These are phyloP conservation scores for Spea multiplicata DNA, from an alignment of 2,113 vertebrate genomes.

Conservation along the genomic window DNA sequence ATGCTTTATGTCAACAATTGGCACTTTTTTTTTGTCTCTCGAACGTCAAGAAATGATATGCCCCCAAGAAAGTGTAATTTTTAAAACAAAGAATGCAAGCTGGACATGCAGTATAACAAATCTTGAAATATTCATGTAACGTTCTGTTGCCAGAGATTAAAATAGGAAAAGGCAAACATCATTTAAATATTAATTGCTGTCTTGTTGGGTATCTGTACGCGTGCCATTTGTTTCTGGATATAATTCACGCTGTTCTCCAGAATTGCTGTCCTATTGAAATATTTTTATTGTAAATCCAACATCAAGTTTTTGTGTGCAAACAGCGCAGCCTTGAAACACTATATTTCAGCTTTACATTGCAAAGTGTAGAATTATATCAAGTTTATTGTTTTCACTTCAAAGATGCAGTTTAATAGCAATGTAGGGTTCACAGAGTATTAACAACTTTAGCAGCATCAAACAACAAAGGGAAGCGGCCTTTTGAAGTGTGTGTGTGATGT, in stretches of 20 bases:
- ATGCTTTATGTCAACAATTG: background rate
- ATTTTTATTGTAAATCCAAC: no score
- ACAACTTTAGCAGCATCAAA: no score
- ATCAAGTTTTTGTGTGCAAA: no score
- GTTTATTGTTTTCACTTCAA: no score
- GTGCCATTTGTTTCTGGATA: background rate
- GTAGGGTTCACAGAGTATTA: no score
- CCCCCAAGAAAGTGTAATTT: background rate
- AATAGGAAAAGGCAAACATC: background rate
- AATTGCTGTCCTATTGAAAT: background rate
- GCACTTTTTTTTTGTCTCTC: background rate
- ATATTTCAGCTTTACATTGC: no score
- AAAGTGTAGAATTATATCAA: no score
- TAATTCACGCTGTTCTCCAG: background rate
- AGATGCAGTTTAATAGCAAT: no score
- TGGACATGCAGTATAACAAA: background rate
- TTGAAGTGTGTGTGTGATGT: no score
- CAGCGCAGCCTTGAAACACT: no score
- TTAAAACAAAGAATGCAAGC: background rate
- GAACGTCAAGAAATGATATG: background rate
- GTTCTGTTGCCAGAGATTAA: background rate
- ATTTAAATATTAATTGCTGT: background rate
- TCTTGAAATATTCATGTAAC: background rate
- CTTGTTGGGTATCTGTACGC: background rate
- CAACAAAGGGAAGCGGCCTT: no score